phyloP scores from a whole-genome alignment of 2,113 vertebrate species.

The Notothenia rossii region DNA sequence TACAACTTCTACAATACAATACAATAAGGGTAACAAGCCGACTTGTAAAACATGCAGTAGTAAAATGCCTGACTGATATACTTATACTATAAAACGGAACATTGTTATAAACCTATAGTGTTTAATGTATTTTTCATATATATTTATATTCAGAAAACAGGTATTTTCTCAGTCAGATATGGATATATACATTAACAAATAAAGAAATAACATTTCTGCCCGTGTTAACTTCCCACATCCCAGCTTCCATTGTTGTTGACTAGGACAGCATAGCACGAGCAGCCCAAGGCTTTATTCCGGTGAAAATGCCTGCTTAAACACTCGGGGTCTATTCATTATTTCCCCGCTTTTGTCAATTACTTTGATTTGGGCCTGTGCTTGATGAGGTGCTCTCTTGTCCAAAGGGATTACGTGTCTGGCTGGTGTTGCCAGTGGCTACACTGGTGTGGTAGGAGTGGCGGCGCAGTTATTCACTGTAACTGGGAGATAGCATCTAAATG shows the following conservation, averaged over 20 bases:
- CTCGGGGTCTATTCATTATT: conserved; percentile 71
- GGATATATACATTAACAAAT: background rate
- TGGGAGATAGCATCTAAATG: conserved; percentile 85
- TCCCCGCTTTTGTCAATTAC: conserved; percentile 82
- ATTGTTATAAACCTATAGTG: background rate
- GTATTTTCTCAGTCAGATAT: background rate
- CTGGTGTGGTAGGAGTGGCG: conserved; percentile 71
- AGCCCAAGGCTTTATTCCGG: conserved; percentile 13
- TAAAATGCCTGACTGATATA: conserved; percentile 22
- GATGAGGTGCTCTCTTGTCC: conserved; percentile 83
- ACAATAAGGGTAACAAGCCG: conserved; percentile 43
- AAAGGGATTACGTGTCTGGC: conserved; percentile 82
- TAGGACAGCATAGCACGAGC: conserved; percentile 2
- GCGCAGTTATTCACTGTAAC: conserved; percentile 78
- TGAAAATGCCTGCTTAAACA: conserved; percentile 44
- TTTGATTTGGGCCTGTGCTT: conserved; percentile 82
- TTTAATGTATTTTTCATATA: background rate
- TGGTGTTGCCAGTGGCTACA: conserved; percentile 82
- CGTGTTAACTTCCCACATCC: background rate
- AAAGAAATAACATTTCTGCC: background rate
- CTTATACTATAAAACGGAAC: background rate
- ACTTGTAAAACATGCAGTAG: conserved; percentile 36
- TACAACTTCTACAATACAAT: conserved; percentile 21
- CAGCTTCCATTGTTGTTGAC: background rate
- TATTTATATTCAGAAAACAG: background rate